Base-by-base conservation (phyloP, 2,888 invertebrate genomes). In the Cataglyphis cursor region DNA sequence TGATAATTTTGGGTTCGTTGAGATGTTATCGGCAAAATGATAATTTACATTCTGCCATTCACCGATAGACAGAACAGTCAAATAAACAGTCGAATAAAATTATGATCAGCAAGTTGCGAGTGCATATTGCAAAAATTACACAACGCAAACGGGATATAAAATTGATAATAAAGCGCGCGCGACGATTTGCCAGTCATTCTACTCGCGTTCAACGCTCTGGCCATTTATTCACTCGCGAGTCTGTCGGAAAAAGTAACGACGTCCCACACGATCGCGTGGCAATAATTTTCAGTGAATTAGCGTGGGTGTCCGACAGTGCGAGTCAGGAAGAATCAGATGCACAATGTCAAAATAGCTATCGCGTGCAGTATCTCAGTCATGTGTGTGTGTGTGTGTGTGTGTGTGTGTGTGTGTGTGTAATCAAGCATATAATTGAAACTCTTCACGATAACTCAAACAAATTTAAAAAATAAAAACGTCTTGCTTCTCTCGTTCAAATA, bases 141-240 rank as follows among this genome's bases (percentile, higher is more conserved):
- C n/a, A 21, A 38, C 5, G 54, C 24, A 12, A 65, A 28, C 51
- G 65, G n/a, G 81, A 81, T 83, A 91, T 90, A 91, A 91, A 92
- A 89, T 80, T 84, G 76, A 44, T 35, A 35, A 35, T 35, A 15
- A 44, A 44, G 81, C 85, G 87, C 88, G 62, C 82, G 82, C 81
- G 76, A 82, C 88, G 85, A 64, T 87, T 66, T 73, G 72, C 54
- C 85, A 48, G 75, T 72, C 85, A 88, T 91, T 92, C 87, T 90
- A 86, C 84, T 86, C 83, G 83, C 86, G 88, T 85, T 89, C 88
- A 91, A 91, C 84, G 88, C 84, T 84, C 87, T 87, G 81, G 82
- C 87, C 89, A 87, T 91, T 90, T 91, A 92, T 91, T 87, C 90
- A 89, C 85, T 87, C 88, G 85, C 86, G 84, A 82, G 86, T 86